Evolutionary conservation across 2,797 vertebrate species (phyloP).

Genomic region (Martes flavigula): DNA sequence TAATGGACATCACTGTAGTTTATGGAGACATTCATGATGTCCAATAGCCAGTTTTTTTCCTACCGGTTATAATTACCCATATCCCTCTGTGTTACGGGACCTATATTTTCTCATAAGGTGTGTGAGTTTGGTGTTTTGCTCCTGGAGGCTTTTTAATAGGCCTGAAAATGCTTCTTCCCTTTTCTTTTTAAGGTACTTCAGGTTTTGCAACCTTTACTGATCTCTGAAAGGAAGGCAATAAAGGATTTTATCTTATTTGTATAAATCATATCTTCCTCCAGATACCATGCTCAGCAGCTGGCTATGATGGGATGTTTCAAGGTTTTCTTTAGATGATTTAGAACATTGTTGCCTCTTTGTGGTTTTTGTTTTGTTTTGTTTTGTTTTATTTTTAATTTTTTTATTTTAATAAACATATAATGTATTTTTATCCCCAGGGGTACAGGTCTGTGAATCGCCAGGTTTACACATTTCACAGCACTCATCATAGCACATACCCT

Average conservation of each 20-base stretch:
- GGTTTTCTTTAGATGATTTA: not conserved
- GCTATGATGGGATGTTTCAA: not conserved
- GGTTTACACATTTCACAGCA: no score
- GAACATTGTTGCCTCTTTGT: not conserved
- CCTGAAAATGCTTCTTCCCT: not conserved
- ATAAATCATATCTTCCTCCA: not conserved
- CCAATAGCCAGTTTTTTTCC: not conserved
- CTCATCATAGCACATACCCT: no score
- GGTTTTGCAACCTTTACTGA: not conserved
- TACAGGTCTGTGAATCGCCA: no score
- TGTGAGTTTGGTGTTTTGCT: not conserved
- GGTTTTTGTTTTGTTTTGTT: no score
- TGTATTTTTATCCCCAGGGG: no score
- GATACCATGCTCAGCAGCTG: not conserved
- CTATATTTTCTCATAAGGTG: not conserved
- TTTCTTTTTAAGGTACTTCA: not conserved
- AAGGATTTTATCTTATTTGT: not conserved
- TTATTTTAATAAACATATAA: no score
- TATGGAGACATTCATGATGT: not conserved
- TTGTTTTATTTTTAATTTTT: no score
- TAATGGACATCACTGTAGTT: not conserved
- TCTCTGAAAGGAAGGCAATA: not conserved
- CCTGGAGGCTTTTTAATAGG: not conserved
- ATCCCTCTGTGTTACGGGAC: not conserved
- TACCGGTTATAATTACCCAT: not conserved